These are phyloP conservation scores for Leptarthrus brevirostris DNA, from an alignment of 2,888 invertebrate genomes.

Conservation along the genomic window DNA sequence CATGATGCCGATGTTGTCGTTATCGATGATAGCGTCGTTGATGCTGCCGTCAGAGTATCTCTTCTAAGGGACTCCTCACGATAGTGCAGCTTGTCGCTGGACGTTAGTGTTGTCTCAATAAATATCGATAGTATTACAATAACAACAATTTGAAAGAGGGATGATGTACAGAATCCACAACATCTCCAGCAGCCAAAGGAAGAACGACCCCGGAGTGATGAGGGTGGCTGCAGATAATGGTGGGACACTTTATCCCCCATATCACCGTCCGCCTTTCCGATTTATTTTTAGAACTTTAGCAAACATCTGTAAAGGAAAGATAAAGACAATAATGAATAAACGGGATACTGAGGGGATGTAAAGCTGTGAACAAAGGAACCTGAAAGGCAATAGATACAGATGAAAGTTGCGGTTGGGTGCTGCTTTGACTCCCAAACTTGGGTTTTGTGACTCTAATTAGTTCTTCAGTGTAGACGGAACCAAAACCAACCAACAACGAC, in stretches of 20 bases:
- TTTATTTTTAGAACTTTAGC: constrained; percentile 57
- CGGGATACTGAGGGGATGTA: too few relatives aligned
- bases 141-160: constrained; percentile 45
- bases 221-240: constrained; percentile 53
- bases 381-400: neutral
- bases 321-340: constrained; percentile 30
- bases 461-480: neutral
- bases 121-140: constrained; percentile 50
- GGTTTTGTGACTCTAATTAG: neutral
- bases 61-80: constrained; percentile 30
- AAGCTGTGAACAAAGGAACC: neutral
- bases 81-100: constrained; percentile 39
- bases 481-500: too few relatives aligned
- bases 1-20: constrained; percentile 56
- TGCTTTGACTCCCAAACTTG: neutral
- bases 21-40: constrained; percentile 53
- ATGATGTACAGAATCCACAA: constrained; percentile 49
- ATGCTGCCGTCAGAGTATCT: constrained; percentile 51
- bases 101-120: constrained; percentile 50
- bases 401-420: neutral
- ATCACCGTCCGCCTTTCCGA: constrained; percentile 56
- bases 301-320: constrained; percentile 56
- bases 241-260: constrained; percentile 57
- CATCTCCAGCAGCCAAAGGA: constrained; percentile 43
- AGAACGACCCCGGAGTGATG: constrained; percentile 48